These are phyloP conservation scores for Sclerurus mexicanus DNA, from an alignment of 2,113 vertebrate genomes.

Conservation along the genomic window DNA sequence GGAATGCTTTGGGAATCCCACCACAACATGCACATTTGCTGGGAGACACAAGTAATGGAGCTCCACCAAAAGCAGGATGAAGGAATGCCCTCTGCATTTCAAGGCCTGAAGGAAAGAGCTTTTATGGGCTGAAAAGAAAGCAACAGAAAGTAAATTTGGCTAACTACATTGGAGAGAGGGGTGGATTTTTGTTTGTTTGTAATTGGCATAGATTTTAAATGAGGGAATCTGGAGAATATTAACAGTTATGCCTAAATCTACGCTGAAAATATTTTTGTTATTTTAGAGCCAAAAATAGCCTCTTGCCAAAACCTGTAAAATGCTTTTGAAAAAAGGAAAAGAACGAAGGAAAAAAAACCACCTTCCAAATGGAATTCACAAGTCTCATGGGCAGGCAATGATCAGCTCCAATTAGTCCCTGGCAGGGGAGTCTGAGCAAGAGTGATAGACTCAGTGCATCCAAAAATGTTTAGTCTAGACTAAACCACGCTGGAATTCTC, in stretches of 20 bases:
- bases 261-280: conserved; percentile 44
- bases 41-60: accelerated
- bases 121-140: neutral
- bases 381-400: conserved; percentile 40
- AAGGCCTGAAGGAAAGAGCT: neutral
- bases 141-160: neutral
- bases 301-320: conserved; percentile 70
- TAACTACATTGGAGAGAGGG: conserved; percentile 1
- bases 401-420: conserved; percentile 68
- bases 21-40: neutral
- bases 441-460: conserved; percentile 16
- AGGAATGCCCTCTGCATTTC: neutral
- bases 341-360: neutral
- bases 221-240: conserved; percentile 64
- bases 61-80: neutral
- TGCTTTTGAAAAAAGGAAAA: neutral
- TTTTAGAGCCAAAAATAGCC: conserved; percentile 42
- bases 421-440: conserved; percentile 39
- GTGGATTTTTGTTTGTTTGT: conserved; percentile 27
- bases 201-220: conserved; percentile 44
- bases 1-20: neutral
- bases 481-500: conserved; percentile 37
- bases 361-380: conserved; percentile 64
- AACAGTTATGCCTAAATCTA: conserved; percentile 64
- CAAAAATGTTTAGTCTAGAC: conserved; percentile 71